Percentiles rank a stretch among this genome's conserved stretches.
Evolutionary conservation across 1,140 invertebrate genomes (phyloP).

Genomic region (Stenopsyche tienmushanensis): DNA sequence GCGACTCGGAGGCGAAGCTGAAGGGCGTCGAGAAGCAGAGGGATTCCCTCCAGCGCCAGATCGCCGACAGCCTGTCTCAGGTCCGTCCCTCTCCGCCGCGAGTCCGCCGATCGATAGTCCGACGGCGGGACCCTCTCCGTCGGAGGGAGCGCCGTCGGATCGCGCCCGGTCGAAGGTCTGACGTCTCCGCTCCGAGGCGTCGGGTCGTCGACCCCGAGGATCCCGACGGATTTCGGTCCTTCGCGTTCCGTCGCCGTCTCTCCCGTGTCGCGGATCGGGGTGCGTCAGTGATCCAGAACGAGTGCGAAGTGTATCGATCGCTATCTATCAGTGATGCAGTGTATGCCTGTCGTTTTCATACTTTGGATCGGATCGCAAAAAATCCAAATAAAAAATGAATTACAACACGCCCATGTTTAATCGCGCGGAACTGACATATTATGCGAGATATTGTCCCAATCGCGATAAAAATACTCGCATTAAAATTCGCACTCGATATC

Average conservation of each 20-base stretch:
- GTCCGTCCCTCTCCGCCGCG: slow-evolving; percentile 70
- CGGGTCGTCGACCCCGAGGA: background rate
- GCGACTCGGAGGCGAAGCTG: slow-evolving; percentile 81
- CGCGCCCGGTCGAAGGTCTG: background rate
- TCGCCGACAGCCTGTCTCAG: slow-evolving; percentile 94
- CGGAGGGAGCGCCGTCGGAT: no score
- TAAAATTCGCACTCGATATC: background rate
- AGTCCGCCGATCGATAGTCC: slow-evolving; percentile 39
- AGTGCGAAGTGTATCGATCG: no score
- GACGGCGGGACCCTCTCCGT: slow-evolving; percentile 27
- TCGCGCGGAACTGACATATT: background rate
- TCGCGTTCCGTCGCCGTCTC: background rate
- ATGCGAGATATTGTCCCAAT: background rate
- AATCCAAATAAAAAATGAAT: background rate
- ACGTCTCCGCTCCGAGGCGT: background rate
- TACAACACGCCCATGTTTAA: background rate
- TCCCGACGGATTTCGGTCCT: background rate
- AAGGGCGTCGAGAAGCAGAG: slow-evolving; percentile 92
- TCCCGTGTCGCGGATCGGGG: background rate
- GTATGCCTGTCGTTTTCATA: no score
- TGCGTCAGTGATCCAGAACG: no score
- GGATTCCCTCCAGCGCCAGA: slow-evolving; percentile 90
- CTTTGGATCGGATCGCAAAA: no score
- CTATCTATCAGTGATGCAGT: no score
- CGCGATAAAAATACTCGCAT: no score